Base-by-base conservation (phyloP, 2,797 vertebrate genomes). In the Phylloscopus collybita region DNA sequence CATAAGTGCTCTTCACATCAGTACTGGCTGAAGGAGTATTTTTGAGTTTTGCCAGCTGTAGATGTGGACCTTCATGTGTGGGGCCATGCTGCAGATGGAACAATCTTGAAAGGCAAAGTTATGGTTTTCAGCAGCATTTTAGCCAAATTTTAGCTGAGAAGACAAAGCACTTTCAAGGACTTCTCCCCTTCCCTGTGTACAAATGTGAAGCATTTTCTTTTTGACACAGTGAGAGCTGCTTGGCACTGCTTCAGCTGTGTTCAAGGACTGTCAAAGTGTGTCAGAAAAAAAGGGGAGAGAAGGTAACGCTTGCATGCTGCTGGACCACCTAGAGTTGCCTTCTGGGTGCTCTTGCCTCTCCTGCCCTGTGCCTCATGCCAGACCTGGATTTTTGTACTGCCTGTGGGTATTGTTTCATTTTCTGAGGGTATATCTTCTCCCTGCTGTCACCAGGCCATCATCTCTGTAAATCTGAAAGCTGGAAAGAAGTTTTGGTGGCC, bases 121-220 rank as follows among this genome's bases (percentile, higher is more conserved):
- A 60, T 23, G 42, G 80, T 92, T 96, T 82, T 67, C 86, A 79
- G 62, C 91, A 87, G 50, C 50, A 80, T 80, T 94, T 91, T 93
- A 91, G 29, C 27, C 66, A 85, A 57, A 36, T 86, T 92, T 61
- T 73, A 83, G 44, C 36, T 73, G 65, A 56, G 79, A 88, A 88
- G 32, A 65, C 60, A 60, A 59, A 88, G n/a, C 15, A 64, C 13
- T 47, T 78, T 30, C 16, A 40, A 47, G 34, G 38, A 13, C 34
- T 57, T 64, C 57, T 80, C 15, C 25, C 8, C 13, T 71, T 96
- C n/a, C 15, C 19, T 21, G 3, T 18, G 15, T 67, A 38, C 16
- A 70, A 27, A 10, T 59, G 70, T 70, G 64, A 82, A 47, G 27
- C 3, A 1, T 32, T 85, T 85, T 75, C 27, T 49, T 26, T 84